Base-by-base conservation (phyloP, 1,140 invertebrate genomes). In the Eufriesea mexicana region DNA sequence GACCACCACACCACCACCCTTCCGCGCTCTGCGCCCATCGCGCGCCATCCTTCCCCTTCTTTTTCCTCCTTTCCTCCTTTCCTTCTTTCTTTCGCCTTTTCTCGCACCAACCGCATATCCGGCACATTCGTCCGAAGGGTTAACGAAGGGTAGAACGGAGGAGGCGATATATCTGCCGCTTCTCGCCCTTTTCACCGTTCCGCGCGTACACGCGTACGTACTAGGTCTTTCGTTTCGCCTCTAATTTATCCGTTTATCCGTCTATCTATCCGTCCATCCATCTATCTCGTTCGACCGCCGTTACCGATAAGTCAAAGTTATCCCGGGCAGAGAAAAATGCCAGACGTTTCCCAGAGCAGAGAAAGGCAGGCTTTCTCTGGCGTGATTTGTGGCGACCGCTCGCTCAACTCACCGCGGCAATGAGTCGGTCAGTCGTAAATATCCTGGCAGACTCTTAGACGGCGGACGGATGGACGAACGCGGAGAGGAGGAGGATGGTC, bases 361-460 rank as follows among this genome's bases (percentile, higher is more conserved):
- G 92, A 94, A 94, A 94, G 93, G 92, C 89, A 86, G 91, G 92
- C 93, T 94, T 93, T 93, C 93, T 92, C 91, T 23, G 88, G 80
- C 89, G 92, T 94, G 94, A 94, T 94, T 94, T 94, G 94, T 93
- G 92, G 93, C 92, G 89, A 91, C 89, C 90, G 91, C 90, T 94
- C 92, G 93, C 93, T 94, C 94, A 92, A 94, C 92, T 94, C 91
- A 89, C 92, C 91, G 92, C 91, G 91, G 90, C 93, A 93, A 94
- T 94, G 93, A 94, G 90, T 93, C 91, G 93, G 93, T 93, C 93
- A 94, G 92, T 94, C 93, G 93, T 94, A 94, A 94, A 94, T 94
- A 94, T 94, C 90, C 90, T 83, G 80, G 85, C 82, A 86, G 87
- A 87, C 83, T 86, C 72, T 83, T 85, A 90, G 86, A 90, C 86